Conservation (phyloP, 2,797 vertebrate genomes). For the Coregonus ussuriensis region DNA sequence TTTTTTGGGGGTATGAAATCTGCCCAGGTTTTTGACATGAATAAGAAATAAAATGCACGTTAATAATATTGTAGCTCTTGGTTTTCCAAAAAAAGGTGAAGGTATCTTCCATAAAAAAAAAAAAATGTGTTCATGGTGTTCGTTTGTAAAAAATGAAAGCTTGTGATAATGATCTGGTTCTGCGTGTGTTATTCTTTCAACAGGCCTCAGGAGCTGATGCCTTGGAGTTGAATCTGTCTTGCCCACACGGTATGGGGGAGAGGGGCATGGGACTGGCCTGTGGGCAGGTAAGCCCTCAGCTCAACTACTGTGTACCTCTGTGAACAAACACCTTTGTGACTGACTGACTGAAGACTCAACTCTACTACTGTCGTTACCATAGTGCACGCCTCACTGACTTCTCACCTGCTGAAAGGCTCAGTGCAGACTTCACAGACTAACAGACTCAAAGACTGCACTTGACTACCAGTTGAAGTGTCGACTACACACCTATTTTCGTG, state of each 20-base stretch:
- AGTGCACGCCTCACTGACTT: too few relatives aligned
- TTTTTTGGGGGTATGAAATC: neutral
- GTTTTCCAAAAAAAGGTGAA: neutral
- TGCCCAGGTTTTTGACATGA: neutral
- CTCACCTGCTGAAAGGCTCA: too few relatives aligned
- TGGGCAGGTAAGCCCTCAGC: slow-evolving; percentile 78
- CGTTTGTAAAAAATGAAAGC: neutral
- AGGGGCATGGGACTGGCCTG: slow-evolving; percentile 89
- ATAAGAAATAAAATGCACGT: neutral
- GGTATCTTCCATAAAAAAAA: neutral
- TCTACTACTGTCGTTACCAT: too few relatives aligned
- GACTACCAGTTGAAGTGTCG: too few relatives aligned
- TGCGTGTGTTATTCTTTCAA: slow-evolving; percentile 24
- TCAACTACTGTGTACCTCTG: neutral
- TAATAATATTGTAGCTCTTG: neutral
- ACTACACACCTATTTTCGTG: too few relatives aligned
- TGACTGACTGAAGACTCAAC: neutral
- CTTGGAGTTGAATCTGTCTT: slow-evolving; percentile 85
- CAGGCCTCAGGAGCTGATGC: slow-evolving; percentile 83
- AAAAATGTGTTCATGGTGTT: neutral
- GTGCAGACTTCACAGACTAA: too few relatives aligned
- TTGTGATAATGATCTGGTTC: neutral
- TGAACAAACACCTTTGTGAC: neutral
- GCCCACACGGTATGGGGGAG: slow-evolving; percentile 88
- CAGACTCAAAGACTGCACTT: too few relatives aligned